These are phyloP conservation scores for Petrocephalus microphthalmus DNA, from an alignment of 2,113 vertebrate genomes.

Conservation along the genomic window DNA sequence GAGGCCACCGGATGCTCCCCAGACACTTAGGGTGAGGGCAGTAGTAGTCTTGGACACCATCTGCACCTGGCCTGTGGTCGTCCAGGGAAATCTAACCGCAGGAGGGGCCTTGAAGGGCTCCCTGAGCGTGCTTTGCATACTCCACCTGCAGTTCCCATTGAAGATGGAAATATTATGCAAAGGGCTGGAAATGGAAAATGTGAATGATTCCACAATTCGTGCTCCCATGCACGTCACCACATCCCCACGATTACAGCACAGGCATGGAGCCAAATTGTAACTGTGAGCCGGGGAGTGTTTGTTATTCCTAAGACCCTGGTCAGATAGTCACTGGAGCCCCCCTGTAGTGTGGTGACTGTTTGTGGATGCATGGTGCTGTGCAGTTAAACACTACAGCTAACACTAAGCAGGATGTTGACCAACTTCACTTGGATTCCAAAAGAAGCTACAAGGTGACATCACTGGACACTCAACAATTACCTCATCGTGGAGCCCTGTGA, in stretches of 20 bases:
- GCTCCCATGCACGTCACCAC: neutral
- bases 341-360: neutral
- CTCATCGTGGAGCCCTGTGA: neutral
- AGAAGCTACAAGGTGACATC: neutral
- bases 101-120: conserved; percentile 22
- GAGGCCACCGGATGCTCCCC: neutral
- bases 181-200: neutral
- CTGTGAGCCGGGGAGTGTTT: neutral
- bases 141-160: conserved; percentile 17
- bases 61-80: conserved; percentile 22
- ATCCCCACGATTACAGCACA: neutral
- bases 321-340: neutral
- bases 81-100: conserved; percentile 22
- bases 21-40: neutral
- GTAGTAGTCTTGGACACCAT: neutral
- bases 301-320: neutral
- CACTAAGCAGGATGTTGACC: neutral
- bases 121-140: conserved; percentile 37
- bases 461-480: neutral
- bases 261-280: neutral
- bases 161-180: conserved; percentile 35
- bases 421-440: neutral
- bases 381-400: neutral
- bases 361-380: neutral
- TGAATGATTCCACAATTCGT: conserved; percentile 5